Base-by-base conservation (phyloP, 2,888 invertebrate species). In the Adineta ricciae region DNA sequence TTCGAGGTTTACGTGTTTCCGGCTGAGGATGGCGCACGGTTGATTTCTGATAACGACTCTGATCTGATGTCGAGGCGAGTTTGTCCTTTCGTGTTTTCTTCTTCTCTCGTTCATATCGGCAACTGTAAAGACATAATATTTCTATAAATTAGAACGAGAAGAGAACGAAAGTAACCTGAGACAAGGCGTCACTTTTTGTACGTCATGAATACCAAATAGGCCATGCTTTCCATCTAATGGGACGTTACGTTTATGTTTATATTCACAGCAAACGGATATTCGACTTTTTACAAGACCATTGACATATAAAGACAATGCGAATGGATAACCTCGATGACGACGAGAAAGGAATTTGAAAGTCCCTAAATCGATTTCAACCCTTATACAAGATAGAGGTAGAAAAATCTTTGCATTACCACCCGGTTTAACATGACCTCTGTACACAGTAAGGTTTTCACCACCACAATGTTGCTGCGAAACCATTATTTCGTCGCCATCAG, bases 381-480 rank as follows among this genome's bases (percentile, higher is more conserved):
- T 19, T 19, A 7, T 19, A 7, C 3, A 7, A 3, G 11, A 56
- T 1, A 24, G 27, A 56, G 27, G 27, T 27, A 56, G 27, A 1
- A 56, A 56, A 56, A 3, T 52, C 4, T 1, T 21, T 21, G 16
- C 19, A 19, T 64, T 64, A 64, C 64, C 64, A 32, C 19, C 1
- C 4, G 64, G 32, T 32, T 64, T 64, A 32, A 64, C 32, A 64
- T 64, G 16, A 16, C 64, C 64, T 64, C 19, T 32, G 19, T 32
- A 64, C 16, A 64, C 64, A 27, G 19, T 27, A 32, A 64, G 32
- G 32, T 64, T 64, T 64, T 64, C 64, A 14, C 64, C 64, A 64
- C 64, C 64, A 64, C 64, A 64, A 64, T 64, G 64, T 64, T 64
- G 64, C 32, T 64, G 64, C 19, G 64, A 64, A 64, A 64, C 64